A percentile compares a stretch with the other conserved stretches of the same genome.
These are phyloP conservation scores for Gari tellinella DNA, from an alignment of 2,888 invertebrate genomes.

Conservation along the genomic window DNA sequence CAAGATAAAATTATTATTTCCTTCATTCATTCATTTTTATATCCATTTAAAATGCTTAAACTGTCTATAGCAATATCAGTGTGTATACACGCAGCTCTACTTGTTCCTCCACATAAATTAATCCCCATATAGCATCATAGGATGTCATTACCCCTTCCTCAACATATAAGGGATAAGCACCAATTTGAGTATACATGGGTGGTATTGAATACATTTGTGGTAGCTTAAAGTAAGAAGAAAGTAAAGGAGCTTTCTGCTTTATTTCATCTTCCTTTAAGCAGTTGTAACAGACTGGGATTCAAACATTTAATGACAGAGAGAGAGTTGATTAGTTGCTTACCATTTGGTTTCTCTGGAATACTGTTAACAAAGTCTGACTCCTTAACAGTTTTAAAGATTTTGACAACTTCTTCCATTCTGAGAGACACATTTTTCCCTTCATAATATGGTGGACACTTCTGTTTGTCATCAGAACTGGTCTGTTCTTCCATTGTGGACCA, in stretches of 20 bases:
- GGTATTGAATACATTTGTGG: too few relatives aligned
- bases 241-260: not conserved
- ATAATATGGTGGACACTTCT: not conserved
- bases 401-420: slow-evolving; percentile 17
- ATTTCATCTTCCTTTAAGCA: not conserved
- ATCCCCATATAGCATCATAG: too few relatives aligned
- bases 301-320: not conserved
- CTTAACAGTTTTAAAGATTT: slow-evolving; percentile 13
- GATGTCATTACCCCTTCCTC: too few relatives aligned
- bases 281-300: not conserved
- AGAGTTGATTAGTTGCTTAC: not conserved
- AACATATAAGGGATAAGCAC: too few relatives aligned
- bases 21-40: too few relatives aligned
- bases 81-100: too few relatives aligned
- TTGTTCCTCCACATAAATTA: too few relatives aligned
- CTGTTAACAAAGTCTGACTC: slow-evolving; percentile 3
- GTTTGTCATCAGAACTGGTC: not conserved
- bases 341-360: slow-evolving; percentile 13
- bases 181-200: too few relatives aligned
- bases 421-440: slow-evolving; percentile 3
- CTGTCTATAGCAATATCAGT: too few relatives aligned
- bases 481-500: not conserved
- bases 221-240: not conserved
- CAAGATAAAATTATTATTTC: too few relatives aligned
- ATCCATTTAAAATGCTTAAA: too few relatives aligned